Evolutionary conservation across 2,113 vertebrate species (phyloP), one percentile per base, ranked within the genome.

Genomic region (Austrofundulus limnaeus): DNA sequence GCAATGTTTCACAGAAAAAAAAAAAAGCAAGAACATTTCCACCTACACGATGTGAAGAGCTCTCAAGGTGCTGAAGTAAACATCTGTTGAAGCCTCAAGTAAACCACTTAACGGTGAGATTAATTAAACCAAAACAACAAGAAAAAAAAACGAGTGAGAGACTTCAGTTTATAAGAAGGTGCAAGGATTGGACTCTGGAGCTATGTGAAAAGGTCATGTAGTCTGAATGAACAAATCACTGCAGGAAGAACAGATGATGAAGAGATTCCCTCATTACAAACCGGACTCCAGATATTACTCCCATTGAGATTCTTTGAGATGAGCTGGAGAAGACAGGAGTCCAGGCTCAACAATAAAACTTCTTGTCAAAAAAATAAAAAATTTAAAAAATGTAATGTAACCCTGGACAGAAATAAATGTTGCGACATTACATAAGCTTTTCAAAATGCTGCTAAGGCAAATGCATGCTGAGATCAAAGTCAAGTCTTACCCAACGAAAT

Each of bases 341-440:
- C 48, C 23, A 49, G 20, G 16, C 24, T 15, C 48, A 50, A 25
- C 15, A 50, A 25, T 25, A 48, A 48, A 48, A 23, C 10, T 4
- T 21, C 46, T 21, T 19, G 19, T 11, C 19, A 48, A 5, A 47
- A 10, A 48, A 48, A 21, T 1, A 14, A 48, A 45, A 28, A 28
- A 28, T 4, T 28, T 4, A 28, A 28, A 10, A 43, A 17, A 43
- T 43, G 7, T 28, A 28, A 28, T 28, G 7, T 28, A 17, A n/a
- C n/a, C n/a, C n/a, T n/a, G n/a, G 43, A 46, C 43, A 46, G 43
- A 46, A 46, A 46, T 46, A 46, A 46, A 46, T 46, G n/a, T 46
- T 19, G 17, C 19, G 43, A 46, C 43, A 20, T 46, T 46, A 11
- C 43, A 19, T 46, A 46, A 19, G 43, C 43, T 46, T 46, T 19